These are phyloP conservation scores for Sebastes minor DNA, from an alignment of 2,797 vertebrate genomes.

Conservation along the genomic window DNA sequence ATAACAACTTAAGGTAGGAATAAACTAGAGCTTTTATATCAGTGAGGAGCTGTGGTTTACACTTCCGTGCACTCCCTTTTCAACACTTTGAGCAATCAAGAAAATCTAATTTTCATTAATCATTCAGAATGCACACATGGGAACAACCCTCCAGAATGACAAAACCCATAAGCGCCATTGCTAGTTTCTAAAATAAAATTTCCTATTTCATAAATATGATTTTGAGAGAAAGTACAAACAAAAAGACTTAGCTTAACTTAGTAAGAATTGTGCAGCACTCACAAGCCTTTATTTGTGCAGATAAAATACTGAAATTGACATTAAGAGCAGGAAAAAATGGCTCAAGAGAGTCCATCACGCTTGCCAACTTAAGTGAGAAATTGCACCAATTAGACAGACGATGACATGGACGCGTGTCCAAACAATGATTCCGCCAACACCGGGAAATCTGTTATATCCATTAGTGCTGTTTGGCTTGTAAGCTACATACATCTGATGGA, in stretches of 20 bases:
- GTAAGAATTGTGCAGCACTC: background rate
- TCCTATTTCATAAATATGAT: background rate
- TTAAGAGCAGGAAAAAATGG: background rate
- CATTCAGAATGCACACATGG: background rate
- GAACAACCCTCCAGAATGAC: background rate
- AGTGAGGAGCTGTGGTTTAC: background rate
- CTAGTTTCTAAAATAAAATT: background rate
- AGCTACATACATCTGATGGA: constrained; percentile 7
- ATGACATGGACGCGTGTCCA: background rate
- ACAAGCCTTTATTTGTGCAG: background rate
- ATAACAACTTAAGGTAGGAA: background rate
- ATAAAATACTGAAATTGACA: background rate
- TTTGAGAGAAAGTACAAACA: background rate
- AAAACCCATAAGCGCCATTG: background rate
- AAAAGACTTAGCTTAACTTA: background rate
- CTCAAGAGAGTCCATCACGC: background rate
- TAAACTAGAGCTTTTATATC: background rate
- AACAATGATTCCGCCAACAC: background rate
- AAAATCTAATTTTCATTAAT: background rate
- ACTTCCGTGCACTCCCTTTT: background rate
- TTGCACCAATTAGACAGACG: background rate
- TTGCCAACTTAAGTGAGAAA: background rate
- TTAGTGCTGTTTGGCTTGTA: constrained; percentile 13
- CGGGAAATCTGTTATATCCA: background rate
- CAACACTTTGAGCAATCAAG: background rate